Percentiles rank a stretch among this genome's conserved stretches.
phyloP scores from a whole-genome alignment of 2,797 vertebrate genomes.

The Microctenopoma lineatum region DNA sequence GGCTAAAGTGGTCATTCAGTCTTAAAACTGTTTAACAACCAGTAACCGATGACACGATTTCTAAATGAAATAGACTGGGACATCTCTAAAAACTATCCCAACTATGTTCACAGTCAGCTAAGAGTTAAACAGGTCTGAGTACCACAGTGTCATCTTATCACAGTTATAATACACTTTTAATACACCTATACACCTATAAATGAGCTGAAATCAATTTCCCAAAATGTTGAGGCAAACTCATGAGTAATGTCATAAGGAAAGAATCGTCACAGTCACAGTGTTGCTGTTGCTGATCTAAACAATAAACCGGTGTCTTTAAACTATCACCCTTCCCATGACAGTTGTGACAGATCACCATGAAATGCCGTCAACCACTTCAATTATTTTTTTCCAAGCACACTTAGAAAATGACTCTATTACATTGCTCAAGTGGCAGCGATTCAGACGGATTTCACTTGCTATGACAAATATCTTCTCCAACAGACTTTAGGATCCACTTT shows the following conservation, averaged over 20 bases:
- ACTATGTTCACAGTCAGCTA: not conserved
- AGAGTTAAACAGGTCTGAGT: not conserved
- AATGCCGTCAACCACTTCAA: conserved; percentile 18
- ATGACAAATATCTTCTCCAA: conserved; percentile 19
- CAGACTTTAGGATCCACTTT: conserved; percentile 24
- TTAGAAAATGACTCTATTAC: conserved; percentile 50
- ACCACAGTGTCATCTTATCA: not conserved
- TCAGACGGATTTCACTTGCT: conserved; percentile 42
- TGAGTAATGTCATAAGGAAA: not conserved
- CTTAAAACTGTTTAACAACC: conserved; percentile 10
- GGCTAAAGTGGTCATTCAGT: conserved; percentile 1
- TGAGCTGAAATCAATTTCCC: not conserved
- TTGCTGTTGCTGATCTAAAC: not conserved
- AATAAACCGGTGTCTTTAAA: conserved; percentile 10
- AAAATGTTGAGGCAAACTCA: conserved; percentile 12
- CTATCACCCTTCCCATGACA: conserved; percentile 10
- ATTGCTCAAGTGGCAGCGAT: conserved; percentile 36
- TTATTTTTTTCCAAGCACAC: conserved; percentile 43
- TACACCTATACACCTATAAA: not conserved
- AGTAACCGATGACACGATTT: not conserved
- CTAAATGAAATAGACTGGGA: not conserved
- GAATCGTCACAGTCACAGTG: not conserved
- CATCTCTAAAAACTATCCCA: conserved; percentile 19
- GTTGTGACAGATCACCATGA: conserved; percentile 25
- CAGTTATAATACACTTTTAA: not conserved